These are phyloP conservation scores for Craniophora ligustri DNA, from an alignment of 2,888 invertebrate genomes.

Conservation along the genomic window DNA sequence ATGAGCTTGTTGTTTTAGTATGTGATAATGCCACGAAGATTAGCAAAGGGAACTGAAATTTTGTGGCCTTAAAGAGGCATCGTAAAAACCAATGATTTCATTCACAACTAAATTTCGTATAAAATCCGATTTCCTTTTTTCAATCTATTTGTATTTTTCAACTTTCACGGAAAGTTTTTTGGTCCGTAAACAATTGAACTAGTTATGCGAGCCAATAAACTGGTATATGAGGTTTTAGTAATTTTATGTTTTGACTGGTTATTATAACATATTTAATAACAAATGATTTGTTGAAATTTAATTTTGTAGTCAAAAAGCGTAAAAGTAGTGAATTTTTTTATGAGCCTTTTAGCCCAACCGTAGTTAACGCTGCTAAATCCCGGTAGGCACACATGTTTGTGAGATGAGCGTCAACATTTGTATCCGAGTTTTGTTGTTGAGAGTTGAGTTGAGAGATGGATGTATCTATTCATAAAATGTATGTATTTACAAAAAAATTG, in stretches of 20 bases:
- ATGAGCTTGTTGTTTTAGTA: conserved; percentile 31
- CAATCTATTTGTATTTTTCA: conserved; percentile 42
- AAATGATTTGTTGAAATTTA: no score
- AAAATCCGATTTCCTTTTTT: conserved; percentile 36
- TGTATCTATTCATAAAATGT: no score
- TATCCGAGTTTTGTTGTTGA: no score
- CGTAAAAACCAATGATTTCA: conserved; percentile 37
- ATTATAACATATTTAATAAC: no score
- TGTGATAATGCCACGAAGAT: conserved; percentile 28
- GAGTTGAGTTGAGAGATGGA: no score
- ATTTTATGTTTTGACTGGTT: conserved; percentile 5
- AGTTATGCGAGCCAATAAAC: conserved; percentile 43
- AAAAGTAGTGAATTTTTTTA: no score
- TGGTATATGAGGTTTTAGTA: conserved; percentile 20
- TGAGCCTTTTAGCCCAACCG: no score
- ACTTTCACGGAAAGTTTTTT: conserved; percentile 31
- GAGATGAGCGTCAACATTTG: no score
- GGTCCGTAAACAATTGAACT: conserved; percentile 41
- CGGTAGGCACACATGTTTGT: no score
- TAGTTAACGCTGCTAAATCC: no score
- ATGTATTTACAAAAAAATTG: no score
- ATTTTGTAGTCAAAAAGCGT: no score
- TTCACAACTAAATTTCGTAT: conserved; percentile 34
- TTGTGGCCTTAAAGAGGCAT: conserved; percentile 24
- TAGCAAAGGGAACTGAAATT: conserved; percentile 24